phyloP scores from a whole-genome alignment of 2,113 vertebrate species.

The Australoheros scitulus region DNA sequence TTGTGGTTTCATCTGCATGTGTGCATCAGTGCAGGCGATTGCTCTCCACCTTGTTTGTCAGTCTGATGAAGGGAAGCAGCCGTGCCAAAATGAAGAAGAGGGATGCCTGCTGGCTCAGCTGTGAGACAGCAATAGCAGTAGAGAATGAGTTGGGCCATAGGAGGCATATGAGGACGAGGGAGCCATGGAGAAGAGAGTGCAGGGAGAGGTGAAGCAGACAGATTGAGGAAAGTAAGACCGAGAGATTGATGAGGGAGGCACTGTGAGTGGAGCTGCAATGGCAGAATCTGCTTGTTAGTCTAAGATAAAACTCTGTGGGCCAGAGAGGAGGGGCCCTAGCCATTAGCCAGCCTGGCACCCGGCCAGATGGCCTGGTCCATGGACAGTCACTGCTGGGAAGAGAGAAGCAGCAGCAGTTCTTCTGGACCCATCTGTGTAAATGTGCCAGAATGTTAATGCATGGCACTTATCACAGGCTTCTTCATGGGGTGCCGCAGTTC shows the following conservation, averaged over 20 bases:
- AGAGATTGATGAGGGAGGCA: slow-evolving; percentile 59
- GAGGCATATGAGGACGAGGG: slow-evolving; percentile 56
- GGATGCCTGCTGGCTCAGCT: slow-evolving; percentile 42
- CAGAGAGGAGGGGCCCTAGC: slow-evolving; percentile 57
- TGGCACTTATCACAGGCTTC: slow-evolving; percentile 32
- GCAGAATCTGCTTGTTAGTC: slow-evolving; percentile 69
- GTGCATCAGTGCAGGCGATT: slow-evolving; percentile 19
- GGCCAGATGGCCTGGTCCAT: slow-evolving; percentile 53
- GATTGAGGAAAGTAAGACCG: slow-evolving; percentile 29
- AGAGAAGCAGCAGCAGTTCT: slow-evolving; percentile 30
- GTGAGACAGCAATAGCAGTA: neutral
- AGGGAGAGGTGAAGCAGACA: slow-evolving; percentile 41
- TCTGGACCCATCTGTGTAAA: slow-evolving; percentile 47
- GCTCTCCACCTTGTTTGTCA: slow-evolving; percentile 53
- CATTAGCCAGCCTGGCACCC: slow-evolving; percentile 59
- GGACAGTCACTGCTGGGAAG: slow-evolving; percentile 43
- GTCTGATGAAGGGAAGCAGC: slow-evolving; percentile 47
- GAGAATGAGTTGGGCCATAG: slow-evolving; percentile 17
- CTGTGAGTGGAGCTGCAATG: slow-evolving; percentile 35
- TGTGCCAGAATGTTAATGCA: slow-evolving; percentile 49
- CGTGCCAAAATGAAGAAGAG: slow-evolving; percentile 34
- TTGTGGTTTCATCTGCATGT: neutral
- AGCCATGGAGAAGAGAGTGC: slow-evolving; percentile 13
- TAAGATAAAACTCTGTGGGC: slow-evolving; percentile 67
- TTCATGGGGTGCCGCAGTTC: slow-evolving; percentile 31